Conservation (phyloP, 2,888 invertebrate genomes). For the Idaea dimidiata region DNA sequence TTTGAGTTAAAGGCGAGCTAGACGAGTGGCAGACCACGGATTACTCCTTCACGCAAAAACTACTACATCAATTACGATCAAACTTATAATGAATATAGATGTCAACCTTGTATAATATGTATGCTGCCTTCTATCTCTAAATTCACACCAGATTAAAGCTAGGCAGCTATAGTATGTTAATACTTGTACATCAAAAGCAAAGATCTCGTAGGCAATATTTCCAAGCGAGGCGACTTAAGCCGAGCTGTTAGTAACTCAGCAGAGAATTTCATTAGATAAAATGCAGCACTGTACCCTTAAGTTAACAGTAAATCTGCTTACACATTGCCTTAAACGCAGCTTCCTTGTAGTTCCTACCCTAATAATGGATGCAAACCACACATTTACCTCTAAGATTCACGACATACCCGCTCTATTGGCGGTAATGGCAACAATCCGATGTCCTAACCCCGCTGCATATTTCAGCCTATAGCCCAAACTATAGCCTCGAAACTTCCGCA, state of each 20-base stretch:
- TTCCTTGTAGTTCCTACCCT: not conserved
- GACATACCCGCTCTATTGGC: conserved; percentile 3
- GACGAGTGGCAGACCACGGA: too few species aligned
- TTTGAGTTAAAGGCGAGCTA: too few species aligned
- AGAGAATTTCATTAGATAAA: conserved; percentile 5
- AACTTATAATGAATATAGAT: too few species aligned
- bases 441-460: not conserved
- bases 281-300: not conserved
- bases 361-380: conserved; percentile 4
- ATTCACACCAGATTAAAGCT: too few species aligned
- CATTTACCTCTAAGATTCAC: conserved; percentile 7
- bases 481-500: not conserved
- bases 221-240: not conserved
- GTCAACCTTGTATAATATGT: too few species aligned
- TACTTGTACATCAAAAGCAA: too few species aligned
- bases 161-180: too few species aligned
- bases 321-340: not conserved
- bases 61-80: too few species aligned
- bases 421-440: not conserved
- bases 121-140: too few species aligned
- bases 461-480: not conserved
- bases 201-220: not conserved
- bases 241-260: not conserved
- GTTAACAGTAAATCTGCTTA: not conserved
- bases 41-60: too few species aligned